phyloP scores from a whole-genome alignment of 2,888 invertebrate genomes.

The Agrypnus murinus region DNA sequence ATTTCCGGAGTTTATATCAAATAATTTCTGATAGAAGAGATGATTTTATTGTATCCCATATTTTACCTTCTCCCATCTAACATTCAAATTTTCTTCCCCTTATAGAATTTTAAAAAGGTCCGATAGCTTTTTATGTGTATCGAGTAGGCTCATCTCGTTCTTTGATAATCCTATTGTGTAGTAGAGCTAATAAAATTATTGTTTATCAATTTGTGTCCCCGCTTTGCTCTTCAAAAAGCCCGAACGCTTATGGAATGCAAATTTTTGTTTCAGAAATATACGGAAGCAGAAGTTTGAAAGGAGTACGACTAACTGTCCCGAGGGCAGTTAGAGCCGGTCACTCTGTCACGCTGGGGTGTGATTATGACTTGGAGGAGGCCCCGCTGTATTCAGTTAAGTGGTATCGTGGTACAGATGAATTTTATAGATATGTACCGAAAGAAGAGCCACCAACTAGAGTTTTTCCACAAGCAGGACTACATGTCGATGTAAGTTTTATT shows the following conservation, averaged over 20 bases:
- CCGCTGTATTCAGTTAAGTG: slow-evolving; percentile 85
- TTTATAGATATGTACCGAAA: slow-evolving; percentile 84
- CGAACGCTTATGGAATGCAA: slow-evolving; percentile 31
- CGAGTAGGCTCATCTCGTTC: neutral
- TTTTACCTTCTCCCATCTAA: too few relatives aligned
- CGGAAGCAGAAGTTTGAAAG: slow-evolving; percentile 65
- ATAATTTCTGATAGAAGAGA: too few relatives aligned
- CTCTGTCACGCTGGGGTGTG: slow-evolving; percentile 69
- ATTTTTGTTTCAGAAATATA: slow-evolving; percentile 65
- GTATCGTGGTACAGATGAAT: slow-evolving; percentile 83
- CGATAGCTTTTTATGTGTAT: too few relatives aligned
- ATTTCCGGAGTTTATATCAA: too few relatives aligned
- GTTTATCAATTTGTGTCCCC: slow-evolving; percentile 39
- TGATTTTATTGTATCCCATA: too few relatives aligned
- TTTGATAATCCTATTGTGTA: slow-evolving; percentile 31
- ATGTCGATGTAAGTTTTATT: slow-evolving; percentile 80
- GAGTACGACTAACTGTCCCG: slow-evolving; percentile 67
- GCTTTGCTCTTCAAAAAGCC: slow-evolving; percentile 19
- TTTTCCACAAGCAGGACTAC: slow-evolving; percentile 79
- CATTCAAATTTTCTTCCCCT: too few relatives aligned
- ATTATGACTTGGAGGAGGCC: slow-evolving; percentile 71
- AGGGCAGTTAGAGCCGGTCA: slow-evolving; percentile 69
- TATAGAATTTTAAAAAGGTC: too few relatives aligned
- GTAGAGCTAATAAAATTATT: slow-evolving; percentile 32
- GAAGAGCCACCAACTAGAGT: slow-evolving; percentile 82